Conservation (phyloP, 2,113 vertebrate species). For the Bombycilla garrulus region DNA sequence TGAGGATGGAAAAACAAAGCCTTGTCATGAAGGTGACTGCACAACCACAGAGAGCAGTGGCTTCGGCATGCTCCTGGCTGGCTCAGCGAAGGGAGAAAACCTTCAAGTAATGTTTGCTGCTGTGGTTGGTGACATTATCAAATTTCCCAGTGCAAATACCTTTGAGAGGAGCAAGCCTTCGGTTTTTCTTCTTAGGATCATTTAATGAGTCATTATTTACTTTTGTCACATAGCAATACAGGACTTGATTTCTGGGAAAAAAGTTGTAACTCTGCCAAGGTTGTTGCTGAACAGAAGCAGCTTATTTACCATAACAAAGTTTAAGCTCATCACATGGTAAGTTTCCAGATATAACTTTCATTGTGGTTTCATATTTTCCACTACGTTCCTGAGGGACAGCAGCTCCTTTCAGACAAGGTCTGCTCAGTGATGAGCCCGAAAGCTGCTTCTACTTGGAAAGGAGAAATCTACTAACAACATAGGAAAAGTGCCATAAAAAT, state of each 20-base stretch:
- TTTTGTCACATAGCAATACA: constrained; percentile 36
- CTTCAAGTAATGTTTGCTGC: constrained; percentile 35
- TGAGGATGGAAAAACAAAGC: neutral
- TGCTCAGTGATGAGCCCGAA: neutral
- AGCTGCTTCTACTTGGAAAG: neutral
- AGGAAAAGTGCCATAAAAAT: neutral
- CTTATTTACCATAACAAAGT: constrained; percentile 8
- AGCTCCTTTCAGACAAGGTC: neutral
- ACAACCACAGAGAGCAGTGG: neutral
- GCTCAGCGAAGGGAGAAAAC: neutral
- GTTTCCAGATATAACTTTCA: neutral
- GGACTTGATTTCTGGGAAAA: constrained; percentile 34
- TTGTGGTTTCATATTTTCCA: neutral
- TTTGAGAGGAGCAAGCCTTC: constrained; percentile 54
- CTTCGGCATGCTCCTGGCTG: neutral
- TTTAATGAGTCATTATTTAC: constrained; percentile 70
- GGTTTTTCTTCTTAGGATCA: constrained; percentile 44
- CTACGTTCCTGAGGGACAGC: neutral
- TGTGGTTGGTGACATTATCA: constrained; percentile 66
- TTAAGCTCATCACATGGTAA: neutral
- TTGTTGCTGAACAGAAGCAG: neutral
- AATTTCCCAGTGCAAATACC: constrained; percentile 57
- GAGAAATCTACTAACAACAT: neutral
- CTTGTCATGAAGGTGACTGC: neutral
- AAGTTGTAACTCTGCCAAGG: neutral